Base-by-base conservation (phyloP, 2,888 invertebrate genomes). In the Polydrusus pterygomalis region DNA sequence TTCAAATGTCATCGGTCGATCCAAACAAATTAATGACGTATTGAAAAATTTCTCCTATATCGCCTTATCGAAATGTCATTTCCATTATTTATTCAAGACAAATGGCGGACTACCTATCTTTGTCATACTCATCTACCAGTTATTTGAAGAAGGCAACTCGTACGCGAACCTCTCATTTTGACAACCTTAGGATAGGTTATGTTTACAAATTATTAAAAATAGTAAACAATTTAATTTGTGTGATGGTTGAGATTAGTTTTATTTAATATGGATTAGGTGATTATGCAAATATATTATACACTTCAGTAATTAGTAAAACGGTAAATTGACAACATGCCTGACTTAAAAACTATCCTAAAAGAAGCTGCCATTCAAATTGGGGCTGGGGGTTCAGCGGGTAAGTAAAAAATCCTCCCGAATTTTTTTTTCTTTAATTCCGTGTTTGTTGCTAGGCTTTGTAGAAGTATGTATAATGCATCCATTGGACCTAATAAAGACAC, bases 391-490 rank as follows among this genome's bases (percentile, higher is more conserved):
- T 95, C 95, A 80, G 97, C 97, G 82, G 96, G 96, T 86, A 85
- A 80, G 80, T 78, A 73, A 43, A 73, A 43, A 13, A 17, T 70
- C 17, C 13, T 20, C 2, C 13, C 17, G 8, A 47, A 47, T 7
- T 7, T 8, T 17, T 17, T 17, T 38, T 30, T 15, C 15, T 8
- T 8, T 17, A 9, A 10, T 65, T 17, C 1, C 18, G 47, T 49
- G 30, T 54, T 43, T 54, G 25, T 43, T 30, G 49, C 11, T 80
- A 90, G 94, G 94, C 47, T 97, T 98, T 87, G 92, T 97, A 63
- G 97, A 98, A 91, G 96, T 97, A 77, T 96, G 96, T 86, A 93
- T 97, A 67, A 98, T 98, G 97, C 97, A 98, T 88, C 98, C 98
- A 0, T 88, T 98, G 85, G 98, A 98, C 88, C 90, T 98, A 75